A percentile compares a stretch with the other conserved stretches of the same genome.
These are phyloP conservation scores for Cyanoderma ruficeps DNA, from an alignment of 2,113 vertebrate genomes.

Conservation along the genomic window DNA sequence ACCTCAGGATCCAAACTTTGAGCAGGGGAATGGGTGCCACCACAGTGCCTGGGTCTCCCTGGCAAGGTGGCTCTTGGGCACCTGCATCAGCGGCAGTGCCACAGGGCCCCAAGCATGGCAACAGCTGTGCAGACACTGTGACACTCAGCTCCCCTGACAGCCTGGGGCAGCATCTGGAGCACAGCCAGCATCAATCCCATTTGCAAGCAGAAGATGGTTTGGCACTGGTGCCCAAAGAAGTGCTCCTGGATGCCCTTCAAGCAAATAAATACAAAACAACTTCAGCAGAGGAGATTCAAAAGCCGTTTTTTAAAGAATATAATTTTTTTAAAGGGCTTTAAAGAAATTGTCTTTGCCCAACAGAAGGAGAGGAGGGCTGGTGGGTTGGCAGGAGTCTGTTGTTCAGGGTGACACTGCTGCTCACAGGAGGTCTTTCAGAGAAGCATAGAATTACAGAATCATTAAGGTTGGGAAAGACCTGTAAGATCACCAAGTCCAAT, in stretches of 20 bases:
- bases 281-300: not conserved
- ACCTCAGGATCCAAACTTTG: not conserved
- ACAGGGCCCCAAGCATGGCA: rapidly evolving
- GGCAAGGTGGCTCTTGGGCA: not conserved
- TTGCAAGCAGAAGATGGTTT: not conserved
- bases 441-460: not conserved
- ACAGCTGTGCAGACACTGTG: not conserved
- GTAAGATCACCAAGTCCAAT: not conserved
- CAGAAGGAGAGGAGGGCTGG: not conserved
- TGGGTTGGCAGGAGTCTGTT: not conserved
- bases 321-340: slow-evolving; percentile 25
- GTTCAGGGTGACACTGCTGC: not conserved
- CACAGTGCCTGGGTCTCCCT: not conserved
- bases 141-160: not conserved
- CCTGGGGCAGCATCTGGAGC: not conserved
- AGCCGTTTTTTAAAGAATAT: not conserved
- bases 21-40: not conserved
- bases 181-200: not conserved
- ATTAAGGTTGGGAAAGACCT: not conserved
- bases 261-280: not conserved
- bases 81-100: not conserved
- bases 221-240: not conserved
- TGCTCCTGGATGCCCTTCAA: slow-evolving; percentile 41
- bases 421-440: not conserved
- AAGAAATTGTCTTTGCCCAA: not conserved